Percentiles rank a stretch among this genome's conserved stretches.
These are phyloP conservation scores for Colossoma macropomum DNA, from an alignment of 2,113 vertebrate genomes.

Conservation along the genomic window DNA sequence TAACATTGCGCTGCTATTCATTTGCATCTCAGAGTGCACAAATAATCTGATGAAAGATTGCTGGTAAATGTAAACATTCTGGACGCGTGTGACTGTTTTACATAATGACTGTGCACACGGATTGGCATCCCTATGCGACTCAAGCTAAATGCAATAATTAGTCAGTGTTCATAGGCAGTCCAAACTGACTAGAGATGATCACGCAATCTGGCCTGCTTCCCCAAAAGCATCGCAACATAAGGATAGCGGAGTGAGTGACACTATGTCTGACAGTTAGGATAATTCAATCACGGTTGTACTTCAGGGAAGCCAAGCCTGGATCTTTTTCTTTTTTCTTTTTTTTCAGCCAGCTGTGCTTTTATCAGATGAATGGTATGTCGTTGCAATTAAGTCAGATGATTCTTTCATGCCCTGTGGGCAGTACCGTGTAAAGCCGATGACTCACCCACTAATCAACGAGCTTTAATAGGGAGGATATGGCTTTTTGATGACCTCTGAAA, in stretches of 20 bases:
- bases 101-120: neutral
- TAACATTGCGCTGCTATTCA: neutral
- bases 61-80: neutral
- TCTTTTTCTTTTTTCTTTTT: neutral
- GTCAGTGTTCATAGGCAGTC: neutral
- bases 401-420: neutral
- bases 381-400: neutral
- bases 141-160: constrained; percentile 1
- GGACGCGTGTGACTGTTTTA: neutral
- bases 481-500: neutral
- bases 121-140: neutral
- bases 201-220: neutral
- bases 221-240: neutral
- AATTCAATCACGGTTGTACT: neutral
- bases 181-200: neutral
- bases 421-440: neutral
- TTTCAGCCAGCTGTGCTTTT: neutral
- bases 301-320: neutral
- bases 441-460: constrained; percentile 6
- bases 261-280: neutral
- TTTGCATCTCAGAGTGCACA: neutral
- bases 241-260: neutral
- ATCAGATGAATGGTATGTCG: neutral
- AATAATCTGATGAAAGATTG: neutral
- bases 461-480: neutral